These are phyloP conservation scores for Dione juno DNA, from an alignment of 2,888 invertebrate species.

Conservation along the genomic window DNA sequence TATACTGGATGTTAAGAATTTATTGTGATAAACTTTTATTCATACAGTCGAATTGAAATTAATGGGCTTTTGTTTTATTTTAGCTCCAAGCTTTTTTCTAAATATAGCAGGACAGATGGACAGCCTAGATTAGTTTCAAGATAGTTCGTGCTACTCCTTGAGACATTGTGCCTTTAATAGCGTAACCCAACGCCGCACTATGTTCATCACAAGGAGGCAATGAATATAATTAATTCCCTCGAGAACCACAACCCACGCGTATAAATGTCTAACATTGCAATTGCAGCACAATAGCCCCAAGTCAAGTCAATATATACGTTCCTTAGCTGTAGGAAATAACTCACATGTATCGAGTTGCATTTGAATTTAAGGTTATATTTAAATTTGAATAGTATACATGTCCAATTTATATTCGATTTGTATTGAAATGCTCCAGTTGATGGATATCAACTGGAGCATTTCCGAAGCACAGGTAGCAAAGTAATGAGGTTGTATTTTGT, in stretches of 20 bases:
- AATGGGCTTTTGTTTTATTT: not conserved
- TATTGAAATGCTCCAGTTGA: no score
- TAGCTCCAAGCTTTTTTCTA: no score
- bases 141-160: no score
- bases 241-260: no score
- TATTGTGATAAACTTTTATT: not conserved
- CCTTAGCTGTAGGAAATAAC: not conserved
- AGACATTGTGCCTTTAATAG: no score
- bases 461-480: not conserved
- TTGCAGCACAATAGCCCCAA: not conserved
- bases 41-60: not conserved
- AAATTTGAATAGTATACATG: constrained; percentile 8
- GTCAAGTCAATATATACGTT: not conserved
- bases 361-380: constrained; percentile 20
- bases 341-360: constrained; percentile 1
- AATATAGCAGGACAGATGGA: no score
- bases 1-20: constrained; percentile 30
- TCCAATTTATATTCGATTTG: constrained; percentile 19
- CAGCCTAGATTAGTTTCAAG: no score
- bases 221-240: no score
- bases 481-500: not conserved
- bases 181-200: no score
- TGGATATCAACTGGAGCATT: not conserved
- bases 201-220: no score
- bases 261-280: not conserved